Base-by-base conservation (phyloP, 2,113 vertebrate species). In the Nanorana parkeri region DNA sequence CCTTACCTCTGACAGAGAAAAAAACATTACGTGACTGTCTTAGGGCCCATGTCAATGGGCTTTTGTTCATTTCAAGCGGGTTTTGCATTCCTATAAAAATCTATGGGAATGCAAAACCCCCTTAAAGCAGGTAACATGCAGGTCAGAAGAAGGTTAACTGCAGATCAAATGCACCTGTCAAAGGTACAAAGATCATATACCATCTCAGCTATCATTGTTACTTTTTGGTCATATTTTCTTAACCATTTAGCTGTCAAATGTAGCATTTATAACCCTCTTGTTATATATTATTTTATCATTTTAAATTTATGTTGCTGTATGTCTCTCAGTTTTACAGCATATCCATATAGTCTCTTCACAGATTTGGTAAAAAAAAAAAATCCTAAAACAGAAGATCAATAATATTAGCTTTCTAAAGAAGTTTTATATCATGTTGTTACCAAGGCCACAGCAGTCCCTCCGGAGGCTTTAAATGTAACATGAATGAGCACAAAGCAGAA, bases 351-450 rank as follows among this genome's bases (percentile, higher is more conserved):
- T 68, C 17, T 60, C 68, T 21, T 52, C 10, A 41, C 65, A 60
- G 78, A 19, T 63, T 4, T 41, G 13, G 55, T 21, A 61, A 69
- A 61, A 80, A 16, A 80, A 16, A 68, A 68, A 36, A 68, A 47
- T 61, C 55, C 67, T 71, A 71, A 80, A 80, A 61, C 66, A 71
- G 66, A 71, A 71, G 67, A 80, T 80, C 78, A 80, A 71, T 80
- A 80, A 80, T 80, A 63, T 71, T 69, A 80, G 56, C 66, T 80
- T 80, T 80, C 67, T 80, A 71, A 80, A 80, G 78, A 80, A 61
- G 67, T 71, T 58, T 47, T 71, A 80, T 80, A 71, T 80, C 67
- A 71, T 80, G 78, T 71, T 80, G 78, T 80, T 71, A 79, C 66
- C 67, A 80, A 80, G 78, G 67, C 67, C 78, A 80, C 56, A 69